A percentile compares a stretch with the other conserved stretches of the same genome.
phyloP scores from a whole-genome alignment of 2,888 invertebrate genomes.

The Acronicta psi region DNA sequence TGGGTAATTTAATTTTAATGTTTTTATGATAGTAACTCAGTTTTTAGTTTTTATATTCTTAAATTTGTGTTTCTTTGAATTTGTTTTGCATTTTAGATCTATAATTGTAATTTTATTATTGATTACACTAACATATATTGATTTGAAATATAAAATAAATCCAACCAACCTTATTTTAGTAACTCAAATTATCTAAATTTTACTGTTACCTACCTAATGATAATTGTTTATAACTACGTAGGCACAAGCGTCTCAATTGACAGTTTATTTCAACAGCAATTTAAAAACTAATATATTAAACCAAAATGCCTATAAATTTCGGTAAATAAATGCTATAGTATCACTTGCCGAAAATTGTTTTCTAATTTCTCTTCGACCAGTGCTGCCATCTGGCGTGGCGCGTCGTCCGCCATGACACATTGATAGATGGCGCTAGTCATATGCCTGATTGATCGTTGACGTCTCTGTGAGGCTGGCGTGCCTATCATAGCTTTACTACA shows the following conservation, averaged over 20 bases:
- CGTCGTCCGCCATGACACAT: constrained; percentile 76
- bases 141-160: too few species aligned
- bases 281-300: constrained; percentile 32
- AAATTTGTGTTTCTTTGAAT: too few species aligned
- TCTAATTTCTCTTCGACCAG: constrained; percentile 79
- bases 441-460: constrained; percentile 85
- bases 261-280: not conserved
- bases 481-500: constrained; percentile 46
- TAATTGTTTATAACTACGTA: too few species aligned
- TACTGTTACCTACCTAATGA: too few species aligned
- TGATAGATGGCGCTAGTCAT: constrained; percentile 86
- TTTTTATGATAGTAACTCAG: constrained; percentile 49
- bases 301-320: constrained; percentile 37
- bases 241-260: too few species aligned
- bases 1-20: constrained; percentile 53
- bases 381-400: constrained; percentile 83
- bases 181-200: too few species aligned
- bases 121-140: too few species aligned
- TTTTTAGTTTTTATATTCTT: constrained; percentile 26
- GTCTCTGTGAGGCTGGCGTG: constrained; percentile 70
- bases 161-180: too few species aligned
- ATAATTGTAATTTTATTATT: too few species aligned
- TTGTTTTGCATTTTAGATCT: too few species aligned
- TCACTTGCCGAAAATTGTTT: constrained; percentile 79
- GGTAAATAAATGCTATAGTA: constrained; percentile 43